A percentile compares a stretch with the other conserved stretches of the same genome.
Conservation (phyloP, 2,888 invertebrate genomes). For the Pomacea canaliculata region DNA sequence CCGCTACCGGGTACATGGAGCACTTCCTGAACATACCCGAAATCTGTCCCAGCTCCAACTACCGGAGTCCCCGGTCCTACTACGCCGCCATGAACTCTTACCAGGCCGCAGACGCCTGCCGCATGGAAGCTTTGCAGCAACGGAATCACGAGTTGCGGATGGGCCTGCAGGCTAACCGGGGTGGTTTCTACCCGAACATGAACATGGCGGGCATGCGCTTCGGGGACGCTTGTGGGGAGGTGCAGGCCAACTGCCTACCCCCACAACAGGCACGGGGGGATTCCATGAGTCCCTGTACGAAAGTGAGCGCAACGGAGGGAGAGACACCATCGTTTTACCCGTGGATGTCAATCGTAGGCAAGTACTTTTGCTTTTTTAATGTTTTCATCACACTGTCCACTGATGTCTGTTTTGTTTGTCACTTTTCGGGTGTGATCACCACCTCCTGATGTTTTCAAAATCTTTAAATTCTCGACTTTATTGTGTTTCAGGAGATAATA, state of each 20-base stretch:
- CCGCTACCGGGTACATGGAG: constrained; percentile 55
- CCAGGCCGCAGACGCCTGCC: constrained; percentile 54
- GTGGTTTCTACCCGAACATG: constrained; percentile 61
- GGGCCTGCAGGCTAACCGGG: constrained; percentile 55
- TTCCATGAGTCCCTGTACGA: constrained; percentile 56
- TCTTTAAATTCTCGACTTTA: neutral
- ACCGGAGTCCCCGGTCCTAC: constrained; percentile 58
- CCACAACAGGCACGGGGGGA: constrained; percentile 46
- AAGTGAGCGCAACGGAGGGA: constrained; percentile 42
- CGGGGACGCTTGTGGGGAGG: constrained; percentile 43
- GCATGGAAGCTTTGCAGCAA: constrained; percentile 64
- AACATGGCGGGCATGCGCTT: constrained; percentile 59
- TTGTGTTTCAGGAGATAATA: neutral
- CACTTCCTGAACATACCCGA: constrained; percentile 65
- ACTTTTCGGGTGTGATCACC: neutral
- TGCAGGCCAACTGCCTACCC: constrained; percentile 46
- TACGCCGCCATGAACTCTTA: constrained; percentile 32
- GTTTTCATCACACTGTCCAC: neutral
- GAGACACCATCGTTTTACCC: constrained; percentile 61
- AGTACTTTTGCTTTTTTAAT: constrained; percentile 36
- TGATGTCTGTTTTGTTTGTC: neutral
- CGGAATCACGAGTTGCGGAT: constrained; percentile 58
- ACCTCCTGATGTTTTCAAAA: neutral
- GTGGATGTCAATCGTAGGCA: constrained; percentile 66
- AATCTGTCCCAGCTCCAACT: constrained; percentile 60